Conservation (phyloP, 2,888 invertebrate species). For the Strigamia crassipes region DNA sequence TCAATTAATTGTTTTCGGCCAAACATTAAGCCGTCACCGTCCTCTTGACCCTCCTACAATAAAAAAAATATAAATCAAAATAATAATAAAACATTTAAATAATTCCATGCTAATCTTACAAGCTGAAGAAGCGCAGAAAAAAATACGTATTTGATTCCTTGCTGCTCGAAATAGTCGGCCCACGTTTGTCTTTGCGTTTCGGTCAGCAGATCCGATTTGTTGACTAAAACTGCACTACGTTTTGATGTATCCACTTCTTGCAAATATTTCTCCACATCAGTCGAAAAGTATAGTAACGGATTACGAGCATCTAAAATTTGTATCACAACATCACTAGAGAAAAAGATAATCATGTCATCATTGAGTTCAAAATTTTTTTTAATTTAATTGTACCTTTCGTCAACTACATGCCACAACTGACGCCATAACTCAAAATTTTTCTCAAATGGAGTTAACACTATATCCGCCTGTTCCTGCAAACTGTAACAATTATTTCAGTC, state of each 20-base stretch:
- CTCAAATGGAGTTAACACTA: slow-evolving; percentile 94
- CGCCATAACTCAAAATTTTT: slow-evolving; percentile 98
- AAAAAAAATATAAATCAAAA: background rate
- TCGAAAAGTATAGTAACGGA: slow-evolving; percentile 89
- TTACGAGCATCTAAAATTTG: slow-evolving; percentile 97
- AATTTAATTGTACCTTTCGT: slow-evolving; percentile 66
- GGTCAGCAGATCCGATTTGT: slow-evolving; percentile 93
- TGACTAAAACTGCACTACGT: slow-evolving; percentile 81
- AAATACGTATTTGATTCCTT: slow-evolving; percentile 77
- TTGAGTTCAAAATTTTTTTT: background rate
- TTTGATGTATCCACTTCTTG: slow-evolving; percentile 74
- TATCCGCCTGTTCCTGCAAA: slow-evolving; percentile 75
- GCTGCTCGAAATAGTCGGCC: slow-evolving; percentile 79
- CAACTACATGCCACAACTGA: slow-evolving; percentile 98
- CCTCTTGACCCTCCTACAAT: background rate
- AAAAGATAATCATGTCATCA: background rate
- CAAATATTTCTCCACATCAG: slow-evolving; percentile 86
- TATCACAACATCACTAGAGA: slow-evolving; percentile 80
- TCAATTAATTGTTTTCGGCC: background rate
- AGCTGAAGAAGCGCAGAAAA: slow-evolving; percentile 75
- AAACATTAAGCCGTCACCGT: background rate
- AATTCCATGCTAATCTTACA: background rate
- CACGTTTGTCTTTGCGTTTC: slow-evolving; percentile 74
- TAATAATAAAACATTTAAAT: background rate
- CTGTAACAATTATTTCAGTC: slow-evolving; percentile 49